phyloP scores from a whole-genome alignment of 2,797 vertebrate genomes.

The Intellagama lesueurii region DNA sequence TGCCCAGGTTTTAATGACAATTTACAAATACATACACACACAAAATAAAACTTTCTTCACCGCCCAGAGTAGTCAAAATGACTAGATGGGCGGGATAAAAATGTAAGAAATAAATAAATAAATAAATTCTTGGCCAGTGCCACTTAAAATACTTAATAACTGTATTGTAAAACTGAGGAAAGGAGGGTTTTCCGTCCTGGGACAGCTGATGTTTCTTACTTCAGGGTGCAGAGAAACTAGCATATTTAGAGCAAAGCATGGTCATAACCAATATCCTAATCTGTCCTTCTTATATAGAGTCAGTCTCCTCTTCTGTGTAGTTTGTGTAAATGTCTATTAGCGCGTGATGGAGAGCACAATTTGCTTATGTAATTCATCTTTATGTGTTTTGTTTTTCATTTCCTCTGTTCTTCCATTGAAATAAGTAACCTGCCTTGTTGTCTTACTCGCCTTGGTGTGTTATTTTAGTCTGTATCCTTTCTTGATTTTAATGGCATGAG shows the following conservation, averaged over 20 bases:
- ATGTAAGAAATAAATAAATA: too few species aligned
- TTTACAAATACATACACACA: too few species aligned
- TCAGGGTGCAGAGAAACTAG: constrained; percentile 20
- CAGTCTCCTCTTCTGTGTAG: constrained; percentile 33
- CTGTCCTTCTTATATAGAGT: constrained; percentile 37
- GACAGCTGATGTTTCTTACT: constrained; percentile 40
- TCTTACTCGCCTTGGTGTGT: too few species aligned
- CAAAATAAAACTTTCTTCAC: too few species aligned
- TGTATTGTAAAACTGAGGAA: constrained; percentile 19
- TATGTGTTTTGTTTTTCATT: not conserved
- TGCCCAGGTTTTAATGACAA: too few species aligned
- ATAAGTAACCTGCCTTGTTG: too few species aligned
- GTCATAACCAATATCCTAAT: constrained; percentile 40
- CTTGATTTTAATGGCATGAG: too few species aligned
- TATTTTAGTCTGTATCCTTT: too few species aligned
- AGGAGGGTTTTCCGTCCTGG: not conserved
- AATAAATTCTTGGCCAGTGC: too few species aligned
- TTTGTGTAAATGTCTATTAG: constrained; percentile 36
- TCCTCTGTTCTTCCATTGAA: not conserved
- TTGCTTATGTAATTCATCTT: constrained; percentile 19
- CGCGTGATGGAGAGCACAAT: constrained; percentile 6
- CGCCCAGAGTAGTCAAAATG: too few species aligned
- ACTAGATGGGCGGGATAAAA: too few species aligned
- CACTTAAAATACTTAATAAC: too few species aligned
- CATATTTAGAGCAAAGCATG: constrained; percentile 44